Evolutionary conservation across 2,113 vertebrate species (phyloP).

Genomic region (Pseudolaguvia tuberculata): DNA sequence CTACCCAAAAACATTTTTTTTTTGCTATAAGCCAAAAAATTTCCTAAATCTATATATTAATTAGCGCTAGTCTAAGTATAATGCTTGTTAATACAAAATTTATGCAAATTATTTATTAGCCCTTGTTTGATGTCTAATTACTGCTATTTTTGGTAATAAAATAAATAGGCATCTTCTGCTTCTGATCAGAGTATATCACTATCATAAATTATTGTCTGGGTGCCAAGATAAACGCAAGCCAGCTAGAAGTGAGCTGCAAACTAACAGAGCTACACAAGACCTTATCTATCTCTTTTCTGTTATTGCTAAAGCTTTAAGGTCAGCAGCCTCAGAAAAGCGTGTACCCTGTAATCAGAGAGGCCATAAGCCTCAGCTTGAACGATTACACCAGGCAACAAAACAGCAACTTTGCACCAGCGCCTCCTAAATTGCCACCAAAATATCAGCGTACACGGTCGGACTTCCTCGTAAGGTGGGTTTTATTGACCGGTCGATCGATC

Average conservation of each 20-base stretch:
- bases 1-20: no score
- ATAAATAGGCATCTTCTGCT: background rate
- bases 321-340: constrained; percentile 17
- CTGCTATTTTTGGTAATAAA: background rate
- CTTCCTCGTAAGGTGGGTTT: constrained; percentile 54
- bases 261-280: background rate
- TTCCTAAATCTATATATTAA: no score
- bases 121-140: background rate
- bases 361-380: background rate
- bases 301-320: constrained; percentile 11
- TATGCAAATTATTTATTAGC: background rate
- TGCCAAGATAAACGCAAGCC: background rate
- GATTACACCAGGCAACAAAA: constrained; percentile 54
- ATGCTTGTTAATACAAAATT: background rate
- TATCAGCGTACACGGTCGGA: constrained; percentile 64
- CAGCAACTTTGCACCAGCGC: constrained; percentile 49
- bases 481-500: constrained; percentile 67
- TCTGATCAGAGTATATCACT: background rate
- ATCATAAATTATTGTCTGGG: background rate
- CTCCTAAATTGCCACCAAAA: constrained; percentile 71
- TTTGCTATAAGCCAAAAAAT: no score
- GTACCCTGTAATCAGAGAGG: constrained; percentile 36
- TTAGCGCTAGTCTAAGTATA: no score
- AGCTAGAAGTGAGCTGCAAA: background rate
- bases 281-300: background rate